Base-by-base conservation (phyloP, 2,797 vertebrate genomes). In the Tadarida brasiliensis region DNA sequence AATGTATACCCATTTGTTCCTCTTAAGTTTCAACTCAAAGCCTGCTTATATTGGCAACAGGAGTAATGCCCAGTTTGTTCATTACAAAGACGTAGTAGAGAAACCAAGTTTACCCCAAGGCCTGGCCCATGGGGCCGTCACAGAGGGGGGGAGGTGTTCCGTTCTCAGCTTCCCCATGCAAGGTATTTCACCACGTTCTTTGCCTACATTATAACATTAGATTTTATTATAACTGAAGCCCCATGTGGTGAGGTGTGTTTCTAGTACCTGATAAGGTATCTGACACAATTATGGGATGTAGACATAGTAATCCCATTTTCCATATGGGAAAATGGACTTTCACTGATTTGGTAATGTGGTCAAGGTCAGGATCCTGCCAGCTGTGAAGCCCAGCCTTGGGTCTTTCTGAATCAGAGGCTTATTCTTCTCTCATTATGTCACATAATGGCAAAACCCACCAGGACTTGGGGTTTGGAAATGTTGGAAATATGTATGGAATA, bases 211-310 rank as follows among this genome's bases (percentile, higher is more conserved):
- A 5, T 77, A 47, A 39, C 11, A 17, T 20, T 76, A 70, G 51
- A 14, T 81, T 63, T 89, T 74, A 15, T 61, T 71, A 81, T 22
- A 95, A 87, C 91, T 65, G 84, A 51, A 94, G 6, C 80, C 3
- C 12, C 26, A 33, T 4, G 26, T 51, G 8, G 3, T 61, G 39
- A 87, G 3, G 28, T 61, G 8, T 71, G 11, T 81, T 92, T 74
- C 54, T 47, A 19, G 30, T n/a, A 51, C 15, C 11, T 49, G 47
- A 1, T 71, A 74, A 67, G 24, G 11, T 44, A 1, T 87, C 20
- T 39, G 28, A 54, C 3, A 63, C 17, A 83, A 35, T 78, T 30
- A 65, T 11, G 28, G 22, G 17, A 17, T 35, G 1, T 87, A 49
- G 12, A 56, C 44, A 3, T 90, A 14, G 24, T 47, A 16, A 56